phyloP scores from a whole-genome alignment of 2,113 vertebrate genomes.

The Synodontis membranacea region DNA sequence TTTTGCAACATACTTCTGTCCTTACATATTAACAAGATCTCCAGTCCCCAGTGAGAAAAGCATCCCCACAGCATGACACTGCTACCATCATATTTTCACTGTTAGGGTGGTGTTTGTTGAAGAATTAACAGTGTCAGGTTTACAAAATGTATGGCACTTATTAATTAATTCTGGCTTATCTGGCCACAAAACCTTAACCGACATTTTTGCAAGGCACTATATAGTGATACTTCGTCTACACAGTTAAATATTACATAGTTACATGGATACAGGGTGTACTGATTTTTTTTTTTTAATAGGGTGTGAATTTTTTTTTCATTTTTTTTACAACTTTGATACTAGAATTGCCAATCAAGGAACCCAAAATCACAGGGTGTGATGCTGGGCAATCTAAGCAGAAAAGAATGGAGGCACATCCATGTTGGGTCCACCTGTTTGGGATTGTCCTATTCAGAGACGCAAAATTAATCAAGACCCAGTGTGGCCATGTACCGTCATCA shows the following conservation, averaged over 20 bases:
- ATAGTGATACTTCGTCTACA: too few relatives aligned
- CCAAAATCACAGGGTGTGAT: neutral
- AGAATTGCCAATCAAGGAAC: neutral
- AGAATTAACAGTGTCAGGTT: neutral
- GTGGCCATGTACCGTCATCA: neutral
- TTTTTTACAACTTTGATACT: neutral
- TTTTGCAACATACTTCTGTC: neutral
- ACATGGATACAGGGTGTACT: neutral
- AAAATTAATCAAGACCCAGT: neutral
- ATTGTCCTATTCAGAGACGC: neutral
- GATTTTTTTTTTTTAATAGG: too few relatives aligned
- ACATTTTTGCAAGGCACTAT: constrained; percentile 1
- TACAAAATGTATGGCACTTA: too few relatives aligned
- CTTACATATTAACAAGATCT: neutral
- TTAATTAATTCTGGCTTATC: neutral
- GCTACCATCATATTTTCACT: neutral
- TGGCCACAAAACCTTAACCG: neutral
- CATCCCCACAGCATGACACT: neutral
- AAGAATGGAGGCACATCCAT: neutral
- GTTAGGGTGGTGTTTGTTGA: neutral
- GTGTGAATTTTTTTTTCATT: too few relatives aligned
- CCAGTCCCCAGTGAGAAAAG: neutral
- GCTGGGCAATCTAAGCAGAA: neutral
- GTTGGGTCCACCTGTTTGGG: neutral
- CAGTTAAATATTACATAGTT: neutral